A percentile compares a stretch with the other conserved stretches of the same genome.
These are phyloP conservation scores for Ochropleura plecta DNA, from an alignment of 2,888 invertebrate genomes.

Conservation along the genomic window DNA sequence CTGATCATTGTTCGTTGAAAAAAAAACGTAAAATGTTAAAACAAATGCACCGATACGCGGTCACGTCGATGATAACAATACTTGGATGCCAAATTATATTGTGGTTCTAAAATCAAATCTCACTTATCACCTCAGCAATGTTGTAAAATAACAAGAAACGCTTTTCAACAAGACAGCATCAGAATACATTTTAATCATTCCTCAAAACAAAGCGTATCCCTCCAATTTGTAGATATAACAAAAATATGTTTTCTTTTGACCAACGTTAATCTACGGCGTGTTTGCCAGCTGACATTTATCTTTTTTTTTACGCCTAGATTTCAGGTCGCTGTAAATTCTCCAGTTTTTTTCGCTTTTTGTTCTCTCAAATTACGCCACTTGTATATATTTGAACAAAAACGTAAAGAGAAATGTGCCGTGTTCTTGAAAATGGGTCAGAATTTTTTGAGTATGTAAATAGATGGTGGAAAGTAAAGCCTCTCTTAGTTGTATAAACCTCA, in stretches of 20 bases:
- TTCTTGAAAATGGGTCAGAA: slow-evolving; percentile 48
- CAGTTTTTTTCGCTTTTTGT: slow-evolving; percentile 35
- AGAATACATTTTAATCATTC: slow-evolving; percentile 15
- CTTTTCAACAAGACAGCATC: not conserved
- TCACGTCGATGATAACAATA: not conserved
- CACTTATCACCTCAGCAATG: not conserved
- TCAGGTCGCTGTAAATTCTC: slow-evolving; percentile 33
- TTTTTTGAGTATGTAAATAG: slow-evolving; percentile 44
- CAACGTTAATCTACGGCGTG: slow-evolving; percentile 38
- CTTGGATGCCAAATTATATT: not conserved
- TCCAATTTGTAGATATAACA: slow-evolving; percentile 11
- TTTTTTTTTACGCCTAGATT: slow-evolving; percentile 39
- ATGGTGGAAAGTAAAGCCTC: slow-evolving; percentile 21
- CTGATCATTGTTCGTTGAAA: not conserved
- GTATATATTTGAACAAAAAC: slow-evolving; percentile 55
- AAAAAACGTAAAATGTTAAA: not conserved
- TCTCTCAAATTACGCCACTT: slow-evolving; percentile 46
- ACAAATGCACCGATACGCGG: not conserved
- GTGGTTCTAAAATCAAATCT: not conserved
- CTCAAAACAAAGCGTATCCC: slow-evolving; percentile 8
- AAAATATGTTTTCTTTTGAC: slow-evolving; percentile 45
- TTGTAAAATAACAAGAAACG: not conserved
- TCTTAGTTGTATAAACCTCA: slow-evolving; percentile 28
- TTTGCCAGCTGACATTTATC: slow-evolving; percentile 38
- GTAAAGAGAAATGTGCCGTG: slow-evolving; percentile 15